Percentiles rank a stretch among this genome's conserved stretches.
These are phyloP conservation scores for Microcebus griseorufus DNA, from an alignment of 2,113 vertebrate genomes.

Conservation along the genomic window DNA sequence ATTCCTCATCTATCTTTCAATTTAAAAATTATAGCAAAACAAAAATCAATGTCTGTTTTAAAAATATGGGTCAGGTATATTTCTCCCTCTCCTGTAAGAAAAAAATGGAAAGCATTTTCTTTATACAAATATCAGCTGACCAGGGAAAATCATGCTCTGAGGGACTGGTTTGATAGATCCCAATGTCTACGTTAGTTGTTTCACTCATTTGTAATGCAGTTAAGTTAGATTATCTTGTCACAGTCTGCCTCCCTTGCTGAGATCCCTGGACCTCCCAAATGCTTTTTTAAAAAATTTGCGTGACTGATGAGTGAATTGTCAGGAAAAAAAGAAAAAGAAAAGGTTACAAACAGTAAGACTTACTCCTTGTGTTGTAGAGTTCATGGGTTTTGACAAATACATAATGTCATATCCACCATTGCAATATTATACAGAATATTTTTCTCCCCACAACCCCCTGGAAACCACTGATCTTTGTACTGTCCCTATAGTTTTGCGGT, in stretches of 20 bases:
- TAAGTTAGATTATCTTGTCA: background rate
- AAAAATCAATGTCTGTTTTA: background rate
- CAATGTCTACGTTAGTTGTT: background rate
- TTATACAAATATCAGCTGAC: background rate
- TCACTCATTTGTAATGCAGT: background rate
- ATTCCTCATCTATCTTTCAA: slow-evolving; percentile 9
- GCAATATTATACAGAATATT: background rate
- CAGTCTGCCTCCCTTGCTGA: background rate
- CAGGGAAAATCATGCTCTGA: background rate
- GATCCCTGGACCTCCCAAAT: background rate
- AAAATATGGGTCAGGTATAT: background rate
- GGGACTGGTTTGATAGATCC: background rate
- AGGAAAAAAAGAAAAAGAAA: background rate
- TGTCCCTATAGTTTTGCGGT: background rate
- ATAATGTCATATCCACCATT: background rate
- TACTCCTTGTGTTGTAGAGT: background rate
- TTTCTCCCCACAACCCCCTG: background rate
- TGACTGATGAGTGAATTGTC: too few relatives aligned
- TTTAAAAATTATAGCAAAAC: slow-evolving; percentile 21
- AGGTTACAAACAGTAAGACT: background rate
- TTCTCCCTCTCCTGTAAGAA: background rate
- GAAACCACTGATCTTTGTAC: background rate
- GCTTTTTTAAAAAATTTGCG: background rate
- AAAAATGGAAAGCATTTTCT: background rate
- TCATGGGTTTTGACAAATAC: background rate